Base-by-base conservation (phyloP, 2,797 vertebrate genomes). In the Lutjanus argentimaculatus region DNA sequence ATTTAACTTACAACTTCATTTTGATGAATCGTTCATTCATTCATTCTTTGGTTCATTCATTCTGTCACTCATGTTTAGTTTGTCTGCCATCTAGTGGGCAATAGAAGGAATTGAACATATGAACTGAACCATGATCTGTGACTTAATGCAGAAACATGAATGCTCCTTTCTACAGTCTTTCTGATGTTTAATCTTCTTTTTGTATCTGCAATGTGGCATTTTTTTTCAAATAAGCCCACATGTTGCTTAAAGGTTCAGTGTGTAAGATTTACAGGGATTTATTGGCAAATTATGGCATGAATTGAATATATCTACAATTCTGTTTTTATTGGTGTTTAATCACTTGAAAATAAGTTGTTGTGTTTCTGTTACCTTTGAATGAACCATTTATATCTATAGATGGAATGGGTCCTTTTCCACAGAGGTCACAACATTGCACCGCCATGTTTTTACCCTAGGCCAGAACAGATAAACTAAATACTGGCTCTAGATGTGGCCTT, bases 81-180 rank as follows among this genome's bases (percentile, higher is more conserved):
- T 25, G 25, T 67, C 67, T 78, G 62, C 67, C 70, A 63, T 75
- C 78, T 65, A 61, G 46, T 67, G 74, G 52, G 2, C 4, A n/a
- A 45, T 8, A 21, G 2, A 0, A 19, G 43, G 43, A 45, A 77
- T 48, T 10, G 22, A 56, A 22, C 13, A 52, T 2, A 36, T 2
- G 19, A 69, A 22, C 17, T 15, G 6, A 52, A 43, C 7, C 0
- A 22, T 7, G 7, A 63, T 48, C 21, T 45, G 17, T 69, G 45
- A 17, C 17, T 72, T 16, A 49, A 55, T 22, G 7, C 43, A 51
- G 30, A 40, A 25, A 36, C 40, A 9, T 72, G n/a, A 65, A 53
- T 1, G 14, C 16, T 53, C 14, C 17, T 15, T 53, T 17, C 52
- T 25, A 11, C 3, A 36, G 30, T 49, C 30, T 45, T 73, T 10